These are phyloP conservation scores for Amblyraja radiata DNA, from an alignment of 2,797 vertebrate genomes.

Conservation along the genomic window DNA sequence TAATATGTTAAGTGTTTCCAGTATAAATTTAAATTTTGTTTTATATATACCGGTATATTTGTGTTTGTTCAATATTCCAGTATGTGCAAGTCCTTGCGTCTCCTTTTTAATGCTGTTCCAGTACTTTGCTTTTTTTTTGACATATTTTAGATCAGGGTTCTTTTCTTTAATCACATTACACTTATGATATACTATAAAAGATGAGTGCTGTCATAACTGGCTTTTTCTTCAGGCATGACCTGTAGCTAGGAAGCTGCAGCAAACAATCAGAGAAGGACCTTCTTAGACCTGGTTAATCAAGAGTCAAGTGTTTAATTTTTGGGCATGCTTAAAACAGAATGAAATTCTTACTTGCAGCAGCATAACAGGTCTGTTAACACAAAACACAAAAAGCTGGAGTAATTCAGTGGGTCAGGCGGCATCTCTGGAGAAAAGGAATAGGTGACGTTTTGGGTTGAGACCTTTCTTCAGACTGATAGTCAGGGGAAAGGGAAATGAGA, in stretches of 20 bases:
- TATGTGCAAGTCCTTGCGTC: neutral
- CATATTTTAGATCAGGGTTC: neutral
- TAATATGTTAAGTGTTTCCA: neutral
- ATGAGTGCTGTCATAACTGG: neutral
- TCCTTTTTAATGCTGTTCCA: neutral
- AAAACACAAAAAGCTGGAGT: too few relatives aligned
- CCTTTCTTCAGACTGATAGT: too few relatives aligned
- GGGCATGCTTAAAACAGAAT: too few relatives aligned
- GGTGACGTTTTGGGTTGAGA: too few relatives aligned
- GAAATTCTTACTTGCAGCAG: too few relatives aligned
- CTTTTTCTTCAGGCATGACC: conserved; percentile 18
- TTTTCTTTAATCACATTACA: neutral
- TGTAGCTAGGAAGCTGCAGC: neutral
- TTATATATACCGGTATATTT: neutral
- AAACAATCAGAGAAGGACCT: neutral
- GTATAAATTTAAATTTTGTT: neutral
- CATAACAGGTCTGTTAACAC: too few relatives aligned
- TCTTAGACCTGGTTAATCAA: neutral
- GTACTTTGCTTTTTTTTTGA: neutral
- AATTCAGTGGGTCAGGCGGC: too few relatives aligned
- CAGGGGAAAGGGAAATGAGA: too few relatives aligned
- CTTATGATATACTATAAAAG: neutral
- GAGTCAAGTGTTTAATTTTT: neutral
- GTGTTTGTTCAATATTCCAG: neutral
- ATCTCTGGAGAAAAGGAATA: too few relatives aligned